Base-by-base conservation (phyloP, 2,113 vertebrate genomes). In the Aythya baeri region DNA sequence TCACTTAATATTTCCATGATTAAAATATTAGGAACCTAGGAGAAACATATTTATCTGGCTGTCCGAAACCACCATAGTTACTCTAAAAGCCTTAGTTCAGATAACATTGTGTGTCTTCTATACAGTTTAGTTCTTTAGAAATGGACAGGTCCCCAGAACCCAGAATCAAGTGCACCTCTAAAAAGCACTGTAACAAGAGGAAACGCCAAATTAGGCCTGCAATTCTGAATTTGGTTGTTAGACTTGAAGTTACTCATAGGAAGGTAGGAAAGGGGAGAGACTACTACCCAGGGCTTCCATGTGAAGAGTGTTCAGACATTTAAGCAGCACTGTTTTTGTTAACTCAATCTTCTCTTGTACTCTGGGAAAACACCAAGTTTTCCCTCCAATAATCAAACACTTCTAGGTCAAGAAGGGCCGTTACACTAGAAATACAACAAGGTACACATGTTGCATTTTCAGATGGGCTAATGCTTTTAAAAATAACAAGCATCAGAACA, bases 1-100 rank as follows among this genome's bases (percentile, higher is more conserved):
- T 93, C 43, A 93, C 46, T 92, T 94, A 94, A 88, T 97, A 87
- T 93, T 96, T 88, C 88, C 75, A 65, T 91, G 49, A 94, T 89
- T 96, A 86, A 89, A 74, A 92, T 91, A 83, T 70, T 88, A 83
- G 68, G 16, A 38, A 74, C 83, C 25, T 13, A 25, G 52, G 76
- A 67, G 63, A 17, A 68, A 88, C 54, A 32, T 26, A 55, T 72
- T 90, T 46, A 38, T 95, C 73, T 86, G 50, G 50, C 68, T 96
- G 63, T 89, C 91, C 75, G 73, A 86, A 90, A 79, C 38, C 85
- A 41, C 16, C 43, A 20, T 62, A 82, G 87, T 57, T 78, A 44
- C 31, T 74, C 41, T 27, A 80, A 93, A 94, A 96, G 55, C 68
- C 8, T 3, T 73, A 27, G 32, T 79, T 81, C 89, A 67, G 63